A percentile compares a stretch with the other conserved stretches of the same genome.
These are phyloP conservation scores for Eremophila alpestris DNA, from an alignment of 2,797 vertebrate genomes.

Conservation along the genomic window DNA sequence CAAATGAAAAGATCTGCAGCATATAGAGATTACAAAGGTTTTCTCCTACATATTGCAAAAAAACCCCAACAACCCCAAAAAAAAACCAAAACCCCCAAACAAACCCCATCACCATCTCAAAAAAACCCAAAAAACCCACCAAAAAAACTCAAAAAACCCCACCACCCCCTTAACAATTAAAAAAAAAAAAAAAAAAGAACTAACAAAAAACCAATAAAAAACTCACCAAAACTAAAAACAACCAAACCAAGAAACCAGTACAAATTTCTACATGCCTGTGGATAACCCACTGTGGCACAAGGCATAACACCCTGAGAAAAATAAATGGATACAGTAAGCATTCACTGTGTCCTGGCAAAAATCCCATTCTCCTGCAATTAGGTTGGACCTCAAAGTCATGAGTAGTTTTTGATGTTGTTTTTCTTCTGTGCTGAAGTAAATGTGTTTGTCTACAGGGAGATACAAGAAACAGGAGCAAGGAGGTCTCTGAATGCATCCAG, in stretches of 20 bases:
- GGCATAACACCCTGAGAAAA: background rate
- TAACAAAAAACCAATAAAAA: background rate
- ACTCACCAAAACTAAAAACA: background rate
- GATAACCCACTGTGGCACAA: background rate
- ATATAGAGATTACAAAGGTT: background rate
- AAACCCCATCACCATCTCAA: background rate
- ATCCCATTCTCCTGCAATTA: background rate
- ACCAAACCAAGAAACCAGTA: background rate
- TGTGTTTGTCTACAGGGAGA: constrained; percentile 20
- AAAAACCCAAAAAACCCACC: background rate
- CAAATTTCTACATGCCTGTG: rapidly evolving
- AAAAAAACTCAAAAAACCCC: background rate
- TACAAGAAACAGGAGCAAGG: background rate
- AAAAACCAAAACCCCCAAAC: rapidly evolving
- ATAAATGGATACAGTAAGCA: background rate
- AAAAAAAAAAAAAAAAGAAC: no score
- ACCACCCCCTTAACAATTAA: background rate
- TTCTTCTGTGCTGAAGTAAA: background rate
- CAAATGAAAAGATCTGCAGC: background rate
- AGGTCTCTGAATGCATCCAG: background rate
- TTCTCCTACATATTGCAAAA: background rate
- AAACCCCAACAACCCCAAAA: background rate
- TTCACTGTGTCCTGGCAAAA: background rate
- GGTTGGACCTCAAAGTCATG: background rate
- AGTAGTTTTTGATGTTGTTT: constrained; percentile 38